Conservation (phyloP, 2,113 vertebrate species). For the Brachypodius melanocephalos region DNA sequence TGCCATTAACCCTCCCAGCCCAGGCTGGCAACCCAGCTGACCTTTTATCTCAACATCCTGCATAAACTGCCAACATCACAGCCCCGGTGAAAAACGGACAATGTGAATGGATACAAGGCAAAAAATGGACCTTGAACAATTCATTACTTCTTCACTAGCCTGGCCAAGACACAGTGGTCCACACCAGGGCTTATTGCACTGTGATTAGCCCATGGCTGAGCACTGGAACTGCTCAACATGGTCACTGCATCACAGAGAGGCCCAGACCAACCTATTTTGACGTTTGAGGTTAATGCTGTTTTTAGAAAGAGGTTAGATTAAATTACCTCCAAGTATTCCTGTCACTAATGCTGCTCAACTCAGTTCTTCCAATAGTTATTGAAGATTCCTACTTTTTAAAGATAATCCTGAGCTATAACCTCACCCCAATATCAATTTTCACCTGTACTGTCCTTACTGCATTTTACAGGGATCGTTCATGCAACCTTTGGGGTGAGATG, state of each 20-base stretch:
- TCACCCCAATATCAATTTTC: background rate
- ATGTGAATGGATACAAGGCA: background rate
- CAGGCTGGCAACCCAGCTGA: background rate
- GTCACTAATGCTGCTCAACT: background rate
- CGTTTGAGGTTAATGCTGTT: background rate
- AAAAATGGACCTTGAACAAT: background rate
- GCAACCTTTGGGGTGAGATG: background rate
- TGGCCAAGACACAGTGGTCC: background rate
- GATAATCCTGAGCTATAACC: background rate
- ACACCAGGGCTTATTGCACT: fast-evolving
- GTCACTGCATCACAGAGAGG: background rate
- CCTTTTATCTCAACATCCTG: background rate
- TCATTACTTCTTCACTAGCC: background rate
- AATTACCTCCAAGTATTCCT: background rate
- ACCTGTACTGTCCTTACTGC: background rate
- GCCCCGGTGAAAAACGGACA: background rate
- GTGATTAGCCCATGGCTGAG: background rate
- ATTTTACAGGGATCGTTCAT: background rate
- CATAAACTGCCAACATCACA: background rate
- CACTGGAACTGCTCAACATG: background rate
- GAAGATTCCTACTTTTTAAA: background rate
- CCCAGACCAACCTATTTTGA: background rate
- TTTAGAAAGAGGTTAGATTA: background rate
- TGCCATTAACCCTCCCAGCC: background rate
- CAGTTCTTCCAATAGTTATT: background rate